Evolutionary conservation across 1,140 invertebrate genomes (phyloP).

Genomic region (Bombus terrestris): DNA sequence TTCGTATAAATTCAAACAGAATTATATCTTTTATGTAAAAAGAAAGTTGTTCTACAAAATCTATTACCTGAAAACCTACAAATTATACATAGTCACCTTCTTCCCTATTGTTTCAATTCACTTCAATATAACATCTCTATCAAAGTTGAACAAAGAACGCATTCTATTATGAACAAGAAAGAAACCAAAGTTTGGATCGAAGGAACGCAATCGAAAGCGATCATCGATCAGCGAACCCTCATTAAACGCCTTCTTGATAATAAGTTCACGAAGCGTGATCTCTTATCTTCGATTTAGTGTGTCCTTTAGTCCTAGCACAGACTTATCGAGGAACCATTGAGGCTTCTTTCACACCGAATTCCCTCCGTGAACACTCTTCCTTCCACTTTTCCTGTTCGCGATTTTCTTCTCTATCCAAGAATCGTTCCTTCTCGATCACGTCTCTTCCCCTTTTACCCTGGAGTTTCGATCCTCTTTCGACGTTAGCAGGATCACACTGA

Average conservation of each 20-base stretch:
- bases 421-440: constrained; percentile 46
- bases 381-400: constrained; percentile 13
- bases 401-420: constrained; percentile 1
- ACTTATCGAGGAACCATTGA: constrained; percentile 54
- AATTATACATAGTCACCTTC: too few species aligned
- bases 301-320: constrained; percentile 45
- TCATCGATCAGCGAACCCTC: constrained; percentile 72
- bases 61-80: too few species aligned
- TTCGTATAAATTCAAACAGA: too few species aligned
- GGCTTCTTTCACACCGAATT: constrained; percentile 46
- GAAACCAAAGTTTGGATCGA: constrained; percentile 9
- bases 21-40: too few species aligned
- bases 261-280: constrained; percentile 70
- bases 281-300: constrained; percentile 70
- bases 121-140: too few species aligned
- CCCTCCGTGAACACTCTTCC: constrained; percentile 5
- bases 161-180: neutral
- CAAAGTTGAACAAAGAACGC: too few species aligned
- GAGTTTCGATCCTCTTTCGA: neutral
- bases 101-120: too few species aligned
- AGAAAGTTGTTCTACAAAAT: too few species aligned
- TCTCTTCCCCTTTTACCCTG: constrained; percentile 19
- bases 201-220: constrained; percentile 39
- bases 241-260: constrained; percentile 69
- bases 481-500: neutral